These are phyloP conservation scores for Huso huso DNA, from an alignment of 2,797 vertebrate species.

Conservation along the genomic window DNA sequence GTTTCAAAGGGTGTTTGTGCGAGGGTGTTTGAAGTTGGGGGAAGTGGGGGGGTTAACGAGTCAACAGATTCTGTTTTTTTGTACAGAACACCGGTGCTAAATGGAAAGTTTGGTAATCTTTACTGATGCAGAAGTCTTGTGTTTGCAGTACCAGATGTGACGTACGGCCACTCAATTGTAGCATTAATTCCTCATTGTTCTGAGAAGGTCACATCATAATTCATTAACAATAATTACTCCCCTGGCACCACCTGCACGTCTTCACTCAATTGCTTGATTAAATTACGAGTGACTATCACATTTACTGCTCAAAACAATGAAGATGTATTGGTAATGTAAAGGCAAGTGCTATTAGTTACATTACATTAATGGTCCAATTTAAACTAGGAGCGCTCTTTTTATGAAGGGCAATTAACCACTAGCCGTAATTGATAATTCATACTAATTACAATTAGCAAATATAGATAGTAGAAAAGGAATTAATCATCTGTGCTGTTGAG, in stretches of 20 bases:
- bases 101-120: constrained; percentile 3
- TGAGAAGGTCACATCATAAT: constrained; percentile 98
- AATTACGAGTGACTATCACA: constrained; percentile 81
- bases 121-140: constrained; percentile 35
- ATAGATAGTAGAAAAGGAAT: constrained; percentile 87
- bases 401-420: constrained; percentile 99
- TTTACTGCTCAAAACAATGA: constrained; percentile 74
- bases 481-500: constrained; percentile 55
- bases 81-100: too few species aligned
- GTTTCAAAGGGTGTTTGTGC: too few species aligned
- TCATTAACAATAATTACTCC: constrained; percentile 95
- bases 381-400: constrained; percentile 92
- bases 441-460: constrained; percentile 91
- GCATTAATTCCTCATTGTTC: constrained; percentile 89
- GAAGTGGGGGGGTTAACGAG: too few species aligned
- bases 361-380: constrained; percentile 96
- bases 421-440: constrained; percentile 95
- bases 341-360: constrained; percentile 93
- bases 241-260: constrained; percentile 74
- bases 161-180: constrained; percentile 69
- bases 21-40: too few species aligned
- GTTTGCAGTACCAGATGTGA: constrained; percentile 64
- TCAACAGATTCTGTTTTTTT: too few species aligned
- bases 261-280: constrained; percentile 86
- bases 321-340: constrained; percentile 78